Evolutionary conservation across 2,888 invertebrate genomes (phyloP), one percentile per base, ranked within the genome.

Genomic region (Tipula unca): DNA sequence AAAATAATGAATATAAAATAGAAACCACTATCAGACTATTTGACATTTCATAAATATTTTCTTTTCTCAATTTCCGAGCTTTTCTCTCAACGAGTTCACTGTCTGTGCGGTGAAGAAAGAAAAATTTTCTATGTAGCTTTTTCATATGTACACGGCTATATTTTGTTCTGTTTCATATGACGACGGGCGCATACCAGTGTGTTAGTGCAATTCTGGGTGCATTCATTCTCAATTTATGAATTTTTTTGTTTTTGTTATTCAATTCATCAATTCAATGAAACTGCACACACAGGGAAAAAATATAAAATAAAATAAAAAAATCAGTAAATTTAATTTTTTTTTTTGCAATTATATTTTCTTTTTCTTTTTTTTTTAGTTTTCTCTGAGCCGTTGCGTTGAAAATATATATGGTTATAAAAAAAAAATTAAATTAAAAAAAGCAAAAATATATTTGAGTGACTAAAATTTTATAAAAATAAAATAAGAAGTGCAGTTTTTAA

Each of bases 391-490:
- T 83, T 83, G 83, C 35, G 32, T 83, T 83, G 83, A 83, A 83
- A 83, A 83, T 83, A 69, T 69, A 69, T 69, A 83, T n/a, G 83
- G 83, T 83, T 83, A n/a, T 83, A 83, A 83, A 83, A 83, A 32
- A 83, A 17, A 48, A 48, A n/a, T 2, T n/a, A 48, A 39, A 39
- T 13, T 36, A 48, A 48, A 54, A 54, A 17, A 39, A 32, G 32
- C 32, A 32, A 32, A 48, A 48, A 54, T 17, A 54, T 17, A 17
- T 54, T 69, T 69, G 25, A 69, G 69, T 69, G 69, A 69, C 69
- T 69, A 20, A 69, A 69, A 25, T 69, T 69, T 69, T 54, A 25
- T 69, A 69, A 69, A 69, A 69, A 69, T 69, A 25, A 69, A 69
- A 69, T 69, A 25, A 69, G 69, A 69, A 25, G 69, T 69, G 69